Evolutionary conservation across 2,113 vertebrate genomes (phyloP).

Genomic region (Pelusios castaneus): DNA sequence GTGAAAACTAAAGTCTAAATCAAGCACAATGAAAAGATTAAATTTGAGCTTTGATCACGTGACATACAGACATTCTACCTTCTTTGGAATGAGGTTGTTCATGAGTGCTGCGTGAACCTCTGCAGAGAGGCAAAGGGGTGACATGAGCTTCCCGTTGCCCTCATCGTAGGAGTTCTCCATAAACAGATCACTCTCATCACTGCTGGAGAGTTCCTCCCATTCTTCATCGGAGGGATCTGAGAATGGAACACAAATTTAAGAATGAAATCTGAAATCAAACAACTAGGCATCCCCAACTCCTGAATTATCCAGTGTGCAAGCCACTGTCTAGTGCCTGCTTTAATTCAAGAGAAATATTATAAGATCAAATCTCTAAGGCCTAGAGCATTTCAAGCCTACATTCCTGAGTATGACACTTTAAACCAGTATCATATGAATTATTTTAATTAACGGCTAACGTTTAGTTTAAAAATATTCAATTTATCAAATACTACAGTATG

Average conservation of each 20-base stretch:
- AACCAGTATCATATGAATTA: not conserved
- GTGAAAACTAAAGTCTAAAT: not conserved
- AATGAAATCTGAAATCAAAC: not conserved
- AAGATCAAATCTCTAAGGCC: not conserved
- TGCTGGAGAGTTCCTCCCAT: slow-evolving; percentile 96
- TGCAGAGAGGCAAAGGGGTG: slow-evolving; percentile 93
- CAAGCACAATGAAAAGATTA: not conserved
- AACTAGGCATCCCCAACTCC: not conserved
- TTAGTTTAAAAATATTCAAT: not conserved
- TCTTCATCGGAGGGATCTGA: slow-evolving; percentile 91
- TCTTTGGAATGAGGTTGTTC: slow-evolving; percentile 88
- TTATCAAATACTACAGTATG: not conserved
- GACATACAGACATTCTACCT: slow-evolving; percentile 73
- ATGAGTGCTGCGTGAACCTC: slow-evolving; percentile 89
- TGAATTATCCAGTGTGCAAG: not conserved
- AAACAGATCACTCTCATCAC: slow-evolving; percentile 90
- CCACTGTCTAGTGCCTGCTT: not conserved
- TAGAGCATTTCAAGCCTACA: not conserved
- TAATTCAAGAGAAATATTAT: not conserved
- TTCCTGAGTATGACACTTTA: not conserved
- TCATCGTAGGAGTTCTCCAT: slow-evolving; percentile 82
- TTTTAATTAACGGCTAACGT: not conserved
- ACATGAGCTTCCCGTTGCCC: slow-evolving; percentile 80
- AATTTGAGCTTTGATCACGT: not conserved
- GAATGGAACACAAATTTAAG: not conserved